Evolutionary conservation across 2,888 invertebrate genomes (phyloP).

Genomic region (Aleiodes testaceus): DNA sequence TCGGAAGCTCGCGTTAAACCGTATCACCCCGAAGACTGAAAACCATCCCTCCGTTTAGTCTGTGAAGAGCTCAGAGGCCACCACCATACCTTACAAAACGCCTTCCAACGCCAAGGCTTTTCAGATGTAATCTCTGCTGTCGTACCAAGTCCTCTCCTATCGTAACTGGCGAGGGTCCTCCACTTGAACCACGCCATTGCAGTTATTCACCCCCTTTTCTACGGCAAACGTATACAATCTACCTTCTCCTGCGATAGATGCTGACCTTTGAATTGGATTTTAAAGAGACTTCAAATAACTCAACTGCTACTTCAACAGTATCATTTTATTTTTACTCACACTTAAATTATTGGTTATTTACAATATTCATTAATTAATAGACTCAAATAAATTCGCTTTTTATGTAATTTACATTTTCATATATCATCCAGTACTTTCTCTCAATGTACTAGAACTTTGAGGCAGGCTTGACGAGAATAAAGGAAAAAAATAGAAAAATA

Average conservation of each 20-base stretch:
- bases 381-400: no score
- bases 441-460: no score
- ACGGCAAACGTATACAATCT: constrained; percentile 16
- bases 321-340: not conserved
- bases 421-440: no score
- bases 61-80: not conserved
- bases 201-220: no score
- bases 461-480: not conserved
- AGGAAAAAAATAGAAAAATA: not conserved
- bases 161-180: not conserved
- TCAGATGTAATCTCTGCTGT: constrained; percentile 16
- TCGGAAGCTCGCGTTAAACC: constrained; percentile 38
- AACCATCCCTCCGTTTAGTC: not conserved
- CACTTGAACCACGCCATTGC: constrained; percentile 10
- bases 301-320: not conserved
- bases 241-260: constrained; percentile 11
- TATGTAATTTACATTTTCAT: no score
- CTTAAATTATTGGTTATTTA: not conserved
- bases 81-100: constrained; percentile 8
- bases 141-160: constrained; percentile 3
- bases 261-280: not conserved
- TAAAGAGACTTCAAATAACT: not conserved
- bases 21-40: not conserved
- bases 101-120: not conserved
- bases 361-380: no score